Evolutionary conservation across 1,140 invertebrate genomes (phyloP).

Genomic region (Pseudomyrmex flavicornis): DNA sequence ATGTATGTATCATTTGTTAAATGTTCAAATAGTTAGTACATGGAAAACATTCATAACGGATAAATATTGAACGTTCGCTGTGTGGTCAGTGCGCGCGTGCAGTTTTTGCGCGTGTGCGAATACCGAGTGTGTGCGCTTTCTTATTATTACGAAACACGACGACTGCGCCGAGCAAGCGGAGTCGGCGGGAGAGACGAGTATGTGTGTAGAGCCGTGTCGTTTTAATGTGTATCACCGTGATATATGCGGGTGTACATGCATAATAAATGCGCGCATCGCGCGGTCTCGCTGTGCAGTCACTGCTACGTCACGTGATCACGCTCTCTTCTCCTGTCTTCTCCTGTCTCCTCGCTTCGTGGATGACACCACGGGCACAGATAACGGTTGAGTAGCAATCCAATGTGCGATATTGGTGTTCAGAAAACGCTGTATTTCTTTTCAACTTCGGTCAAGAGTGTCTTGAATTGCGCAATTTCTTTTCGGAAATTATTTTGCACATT

Average conservation of each 20-base stretch:
- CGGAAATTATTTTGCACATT: no score
- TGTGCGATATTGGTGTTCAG: constrained; percentile 1
- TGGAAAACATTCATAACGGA: not conserved
- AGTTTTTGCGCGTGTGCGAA: not conserved
- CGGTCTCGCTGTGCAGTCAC: constrained; percentile 39
- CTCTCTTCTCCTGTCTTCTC: constrained; percentile 24
- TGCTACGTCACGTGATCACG: constrained; percentile 53
- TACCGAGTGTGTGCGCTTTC: constrained; percentile 26
- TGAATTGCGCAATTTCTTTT: not conserved
- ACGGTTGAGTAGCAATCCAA: constrained; percentile 40
- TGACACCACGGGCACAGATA: constrained; percentile 28
- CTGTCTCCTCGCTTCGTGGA: constrained; percentile 5
- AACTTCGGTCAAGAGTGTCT: not conserved
- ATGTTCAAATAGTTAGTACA: not conserved
- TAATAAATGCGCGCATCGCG: constrained; percentile 59
- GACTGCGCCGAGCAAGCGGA: not conserved
- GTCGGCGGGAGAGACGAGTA: not conserved
- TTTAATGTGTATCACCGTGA: constrained; percentile 61
- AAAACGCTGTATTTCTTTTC: not conserved
- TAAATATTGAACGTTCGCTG: not conserved
- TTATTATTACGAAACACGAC: constrained; percentile 60
- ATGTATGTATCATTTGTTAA: not conserved
- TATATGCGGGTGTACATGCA: constrained; percentile 58
- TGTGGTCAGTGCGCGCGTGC: not conserved
- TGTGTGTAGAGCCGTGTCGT: not conserved